Evolutionary conservation across 2,113 vertebrate species (phyloP).

Genomic region (Cisticola juncidis): DNA sequence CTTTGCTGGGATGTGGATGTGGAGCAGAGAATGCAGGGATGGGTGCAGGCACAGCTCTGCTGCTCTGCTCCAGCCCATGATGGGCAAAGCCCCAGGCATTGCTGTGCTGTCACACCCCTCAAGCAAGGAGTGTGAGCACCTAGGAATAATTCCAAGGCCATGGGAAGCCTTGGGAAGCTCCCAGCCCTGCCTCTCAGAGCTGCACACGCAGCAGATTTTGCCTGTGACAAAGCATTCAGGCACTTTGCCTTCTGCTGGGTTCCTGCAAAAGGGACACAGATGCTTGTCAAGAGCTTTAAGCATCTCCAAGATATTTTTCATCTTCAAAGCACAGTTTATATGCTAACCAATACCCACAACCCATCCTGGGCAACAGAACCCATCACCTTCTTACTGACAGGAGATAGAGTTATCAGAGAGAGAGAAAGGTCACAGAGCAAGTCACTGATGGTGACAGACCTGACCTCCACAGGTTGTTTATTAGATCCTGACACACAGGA

Average conservation of each 20-base stretch:
- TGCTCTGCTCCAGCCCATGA: background rate
- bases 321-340: background rate
- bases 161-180: background rate
- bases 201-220: background rate
- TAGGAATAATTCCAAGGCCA: background rate
- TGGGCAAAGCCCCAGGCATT: background rate
- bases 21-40: background rate
- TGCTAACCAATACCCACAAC: background rate
- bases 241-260: background rate
- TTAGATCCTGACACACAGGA: background rate
- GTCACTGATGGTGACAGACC: background rate
- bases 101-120: background rate
- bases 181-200: background rate
- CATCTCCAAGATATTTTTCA: background rate
- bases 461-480: background rate
- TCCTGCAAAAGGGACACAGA: background rate
- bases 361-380: background rate
- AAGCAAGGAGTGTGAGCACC: background rate
- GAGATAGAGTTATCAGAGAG: background rate
- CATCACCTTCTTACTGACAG: background rate
- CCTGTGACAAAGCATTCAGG: slow-evolving; percentile 1
- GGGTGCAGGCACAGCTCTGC: background rate
- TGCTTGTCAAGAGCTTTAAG: slow-evolving; percentile 2
- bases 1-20: background rate
- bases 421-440: background rate